These are phyloP conservation scores for Lepidocyrtoides sp. DNA, from an alignment of 2,888 invertebrate species.

Conservation along the genomic window DNA sequence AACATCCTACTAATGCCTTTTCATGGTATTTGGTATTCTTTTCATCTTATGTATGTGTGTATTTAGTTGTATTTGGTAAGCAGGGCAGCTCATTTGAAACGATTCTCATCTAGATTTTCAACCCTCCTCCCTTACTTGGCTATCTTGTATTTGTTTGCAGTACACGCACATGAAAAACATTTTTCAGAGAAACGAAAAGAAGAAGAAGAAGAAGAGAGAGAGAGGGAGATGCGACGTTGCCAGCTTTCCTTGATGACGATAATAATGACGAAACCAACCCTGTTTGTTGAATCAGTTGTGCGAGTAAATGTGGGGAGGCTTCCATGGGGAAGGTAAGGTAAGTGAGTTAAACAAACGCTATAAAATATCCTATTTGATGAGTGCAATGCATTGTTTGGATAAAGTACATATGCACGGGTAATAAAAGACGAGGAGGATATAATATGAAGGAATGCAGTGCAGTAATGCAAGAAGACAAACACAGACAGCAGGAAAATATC, in stretches of 20 bases:
- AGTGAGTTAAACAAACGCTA: neutral
- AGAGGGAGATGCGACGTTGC: conserved; percentile 58
- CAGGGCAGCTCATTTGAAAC: too few species aligned
- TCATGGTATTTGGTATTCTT: neutral
- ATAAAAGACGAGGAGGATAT: too few species aligned
- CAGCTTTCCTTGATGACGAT: conserved; percentile 29
- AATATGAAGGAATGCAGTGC: neutral
- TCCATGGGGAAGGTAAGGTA: neutral
- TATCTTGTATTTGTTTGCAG: too few species aligned
- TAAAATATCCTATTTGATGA: conserved; percentile 9
- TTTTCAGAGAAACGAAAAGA: neutral
- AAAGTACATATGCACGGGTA: too few species aligned
- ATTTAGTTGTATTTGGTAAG: neutral
- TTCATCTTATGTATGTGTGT: neutral
- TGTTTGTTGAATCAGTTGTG: conserved; percentile 46
- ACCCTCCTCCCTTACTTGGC: conserved; percentile 56
- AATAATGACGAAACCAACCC: conserved; percentile 70
- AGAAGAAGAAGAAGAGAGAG: neutral
- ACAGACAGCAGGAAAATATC: neutral
- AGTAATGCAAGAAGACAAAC: neutral
- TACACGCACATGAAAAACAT: neutral
- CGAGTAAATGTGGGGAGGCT: neutral
- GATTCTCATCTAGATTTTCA: conserved; percentile 1
- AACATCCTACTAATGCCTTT: conserved; percentile 2
- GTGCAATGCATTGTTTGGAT: neutral